Conservation (phyloP, 2,113 vertebrate species). For the Labrus mixtus region DNA sequence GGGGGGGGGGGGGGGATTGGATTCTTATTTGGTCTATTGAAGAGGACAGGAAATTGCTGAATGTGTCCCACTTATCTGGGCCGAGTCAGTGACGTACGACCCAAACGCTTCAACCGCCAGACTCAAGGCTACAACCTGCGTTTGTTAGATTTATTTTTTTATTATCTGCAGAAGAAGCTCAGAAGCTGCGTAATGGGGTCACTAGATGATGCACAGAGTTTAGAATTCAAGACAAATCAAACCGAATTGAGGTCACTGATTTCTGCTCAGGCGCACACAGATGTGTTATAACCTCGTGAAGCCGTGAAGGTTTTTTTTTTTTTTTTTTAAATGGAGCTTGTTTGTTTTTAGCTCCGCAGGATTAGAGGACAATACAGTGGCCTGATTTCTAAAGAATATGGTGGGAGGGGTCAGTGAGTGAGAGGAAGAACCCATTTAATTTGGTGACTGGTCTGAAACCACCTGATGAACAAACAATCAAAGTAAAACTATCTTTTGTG, state of each 20-base stretch:
- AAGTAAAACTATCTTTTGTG: neutral
- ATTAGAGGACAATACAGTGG: neutral
- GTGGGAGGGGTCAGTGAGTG: too few species aligned
- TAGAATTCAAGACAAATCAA: neutral
- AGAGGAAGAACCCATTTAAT: neutral
- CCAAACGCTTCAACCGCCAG: neutral
- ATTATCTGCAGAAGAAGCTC: neutral
- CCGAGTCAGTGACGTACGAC: neutral
- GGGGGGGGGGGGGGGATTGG: too few species aligned
- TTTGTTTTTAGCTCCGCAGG: neutral
- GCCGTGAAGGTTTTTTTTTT: neutral
- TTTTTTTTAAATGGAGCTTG: neutral
- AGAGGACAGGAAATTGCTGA: neutral
- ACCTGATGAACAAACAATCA: neutral
- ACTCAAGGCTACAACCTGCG: neutral
- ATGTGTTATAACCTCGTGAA: neutral
- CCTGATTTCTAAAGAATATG: neutral
- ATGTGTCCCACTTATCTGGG: neutral
- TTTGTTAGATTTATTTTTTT: neutral
- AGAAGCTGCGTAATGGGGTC: neutral
- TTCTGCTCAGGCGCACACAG: neutral
- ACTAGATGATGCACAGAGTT: neutral
- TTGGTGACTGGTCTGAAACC: neutral
- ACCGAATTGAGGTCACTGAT: neutral
- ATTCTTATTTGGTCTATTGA: neutral